Percentiles rank a stretch among this genome's conserved stretches.
Conservation (phyloP, 92 coral and sea anemone species). For the Parazoanthus darwini region DNA sequence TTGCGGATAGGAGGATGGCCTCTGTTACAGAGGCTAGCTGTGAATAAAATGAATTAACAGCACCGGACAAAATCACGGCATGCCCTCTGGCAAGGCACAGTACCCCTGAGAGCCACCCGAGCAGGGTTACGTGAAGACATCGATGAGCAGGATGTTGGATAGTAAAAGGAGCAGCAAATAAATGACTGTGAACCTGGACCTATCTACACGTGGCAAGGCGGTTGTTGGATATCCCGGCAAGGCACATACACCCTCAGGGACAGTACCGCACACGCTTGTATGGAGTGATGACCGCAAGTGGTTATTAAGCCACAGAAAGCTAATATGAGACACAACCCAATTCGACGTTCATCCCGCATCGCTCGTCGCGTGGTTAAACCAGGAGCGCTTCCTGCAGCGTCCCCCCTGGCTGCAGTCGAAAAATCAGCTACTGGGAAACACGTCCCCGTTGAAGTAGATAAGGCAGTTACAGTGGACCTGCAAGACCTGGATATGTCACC, state of each 20-base stretch:
- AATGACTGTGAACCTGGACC: background rate
- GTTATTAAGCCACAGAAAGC: conserved; percentile 27
- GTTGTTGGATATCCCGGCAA: conserved; percentile 37
- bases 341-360: conserved; percentile 43
- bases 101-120: too few relatives aligned
- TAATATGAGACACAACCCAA: background rate
- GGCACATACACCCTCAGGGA: conserved; percentile 29
- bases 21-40: too few relatives aligned
- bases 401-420: conserved; percentile 44
- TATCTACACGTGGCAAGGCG: conserved; percentile 5
- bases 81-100: too few relatives aligned
- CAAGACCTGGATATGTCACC: too few relatives aligned
- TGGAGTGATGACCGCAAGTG: conserved; percentile 47
- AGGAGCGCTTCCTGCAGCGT: conserved; percentile 46
- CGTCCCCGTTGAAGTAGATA: too few relatives aligned
- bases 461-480: too few relatives aligned
- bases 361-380: conserved; percentile 42
- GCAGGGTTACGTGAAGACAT: too few relatives aligned
- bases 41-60: too few relatives aligned
- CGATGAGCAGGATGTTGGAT: too few relatives aligned
- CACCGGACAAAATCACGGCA: too few relatives aligned
- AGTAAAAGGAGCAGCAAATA: too few relatives aligned
- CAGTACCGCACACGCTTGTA: conserved; percentile 43
- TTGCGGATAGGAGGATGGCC: too few relatives aligned
- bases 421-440: background rate